phyloP scores from a whole-genome alignment of 2,797 vertebrate species.

The Psittacula echo region DNA sequence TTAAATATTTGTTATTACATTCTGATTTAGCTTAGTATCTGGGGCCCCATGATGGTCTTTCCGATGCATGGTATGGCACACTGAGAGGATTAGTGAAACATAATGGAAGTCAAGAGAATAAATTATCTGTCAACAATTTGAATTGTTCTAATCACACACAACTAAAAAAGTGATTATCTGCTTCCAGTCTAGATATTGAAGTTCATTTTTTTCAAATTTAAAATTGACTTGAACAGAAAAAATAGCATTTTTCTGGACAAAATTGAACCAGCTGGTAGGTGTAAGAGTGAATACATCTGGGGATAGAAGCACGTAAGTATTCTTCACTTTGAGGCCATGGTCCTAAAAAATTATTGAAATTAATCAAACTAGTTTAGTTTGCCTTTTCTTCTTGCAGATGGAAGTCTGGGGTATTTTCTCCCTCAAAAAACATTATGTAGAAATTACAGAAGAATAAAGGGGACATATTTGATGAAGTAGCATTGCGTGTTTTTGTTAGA shows the following conservation, averaged over 20 bases:
- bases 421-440: not conserved
- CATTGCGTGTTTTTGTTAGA: not conserved
- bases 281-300: not conserved
- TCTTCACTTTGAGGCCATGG: not conserved
- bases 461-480: not conserved
- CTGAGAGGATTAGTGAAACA: not conserved
- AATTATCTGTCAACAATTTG: not conserved
- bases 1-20: slow-evolving; percentile 3
- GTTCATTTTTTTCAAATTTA: not conserved
- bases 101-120: not conserved
- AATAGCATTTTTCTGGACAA: not conserved
- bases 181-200: not conserved
- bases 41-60: not conserved
- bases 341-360: not conserved
- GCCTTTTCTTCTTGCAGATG: not conserved
- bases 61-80: not conserved
- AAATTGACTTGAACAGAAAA: not conserved
- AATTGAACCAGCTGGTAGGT: not conserved
- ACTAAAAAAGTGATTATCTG: not conserved
- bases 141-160: not conserved
- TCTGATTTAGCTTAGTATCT: not conserved
- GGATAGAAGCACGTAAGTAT: not conserved
- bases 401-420: not conserved
- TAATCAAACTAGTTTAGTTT: not conserved
- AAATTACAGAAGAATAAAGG: not conserved